Base-by-base conservation (phyloP, 2,888 invertebrate species). In the Dryadula phaetusa region DNA sequence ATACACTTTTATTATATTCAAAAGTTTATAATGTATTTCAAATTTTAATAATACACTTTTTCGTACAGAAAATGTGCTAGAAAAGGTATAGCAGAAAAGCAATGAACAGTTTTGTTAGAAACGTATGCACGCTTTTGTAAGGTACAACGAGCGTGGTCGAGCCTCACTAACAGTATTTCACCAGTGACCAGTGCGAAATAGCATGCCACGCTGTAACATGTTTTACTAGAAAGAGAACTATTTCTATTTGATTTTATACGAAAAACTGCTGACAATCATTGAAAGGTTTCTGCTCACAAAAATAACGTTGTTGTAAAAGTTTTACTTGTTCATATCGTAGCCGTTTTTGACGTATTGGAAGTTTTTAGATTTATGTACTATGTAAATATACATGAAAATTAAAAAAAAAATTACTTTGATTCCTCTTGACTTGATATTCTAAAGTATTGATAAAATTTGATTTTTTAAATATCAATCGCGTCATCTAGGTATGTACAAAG, bases 141-240 rank as follows among this genome's bases (percentile, higher is more conserved):
- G 47, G 63, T 54, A 63, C 20, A 44, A 60, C 60, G 60, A 60
- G 44, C 60, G 32, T 44, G 60, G 60, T 60, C 47, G 47, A 54
- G 32, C 47, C 64, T 28, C 64, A 58, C 64, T 64, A 64, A 64
- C 56, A 40, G 64, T 47, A 64, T 58, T 56, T 64, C 64, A 44
- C 28, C 64, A 37, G 56, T 56, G 56, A 64, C 64, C 64, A 64
- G 46, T 64, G 32, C 60, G 47, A 64, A 56, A 64, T 64, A 54
- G 64, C 56, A 46, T 25, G 32, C 64, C 32, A 58, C 12, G 18
- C 25, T 25, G 46, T 40, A 37, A 22, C 64, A 34, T 46, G 54
- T 64, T 64, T 47, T 56, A 58, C 42, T 53, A 63, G 53, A 46
- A 37, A 58, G 47, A 40, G 46, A 64, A 64, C 54, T 22, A 25